These are phyloP conservation scores for Enteromius mattozi DNA, from an alignment of 2,797 vertebrate genomes.

Conservation along the genomic window DNA sequence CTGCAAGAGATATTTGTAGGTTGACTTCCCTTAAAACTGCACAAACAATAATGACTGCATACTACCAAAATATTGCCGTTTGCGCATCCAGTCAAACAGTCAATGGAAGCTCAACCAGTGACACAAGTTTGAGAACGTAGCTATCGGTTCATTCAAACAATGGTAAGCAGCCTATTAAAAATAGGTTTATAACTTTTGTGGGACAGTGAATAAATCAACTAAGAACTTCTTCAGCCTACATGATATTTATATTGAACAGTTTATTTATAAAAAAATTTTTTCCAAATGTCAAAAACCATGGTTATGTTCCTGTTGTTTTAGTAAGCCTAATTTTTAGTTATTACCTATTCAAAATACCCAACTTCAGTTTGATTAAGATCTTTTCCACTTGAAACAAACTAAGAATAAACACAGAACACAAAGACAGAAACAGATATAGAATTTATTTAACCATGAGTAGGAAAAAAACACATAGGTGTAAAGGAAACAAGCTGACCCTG, in stretches of 20 bases:
- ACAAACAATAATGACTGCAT: too few species aligned
- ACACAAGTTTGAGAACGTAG: neutral
- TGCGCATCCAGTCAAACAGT: neutral
- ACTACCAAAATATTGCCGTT: neutral
- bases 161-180: neutral
- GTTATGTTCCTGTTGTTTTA: too few species aligned
- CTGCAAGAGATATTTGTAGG: too few species aligned
- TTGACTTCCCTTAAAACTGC: neutral
- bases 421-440: slow-evolving; percentile 86
- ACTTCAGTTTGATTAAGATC: too few species aligned
- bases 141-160: neutral
- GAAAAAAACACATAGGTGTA: slow-evolving; percentile 86
- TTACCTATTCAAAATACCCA: too few species aligned
- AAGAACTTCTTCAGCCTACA: neutral
- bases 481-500: slow-evolving; percentile 88
- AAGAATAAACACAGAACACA: slow-evolving; percentile 68
- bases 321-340: too few species aligned
- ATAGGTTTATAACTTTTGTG: too few species aligned
- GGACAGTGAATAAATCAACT: neutral
- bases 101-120: neutral
- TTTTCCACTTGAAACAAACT: too few species aligned
- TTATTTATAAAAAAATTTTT: too few species aligned
- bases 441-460: slow-evolving; percentile 92
- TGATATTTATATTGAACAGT: too few species aligned
- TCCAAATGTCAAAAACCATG: too few species aligned